phyloP scores from a whole-genome alignment of 2,113 vertebrate species.

The Australoheros scitulus region DNA sequence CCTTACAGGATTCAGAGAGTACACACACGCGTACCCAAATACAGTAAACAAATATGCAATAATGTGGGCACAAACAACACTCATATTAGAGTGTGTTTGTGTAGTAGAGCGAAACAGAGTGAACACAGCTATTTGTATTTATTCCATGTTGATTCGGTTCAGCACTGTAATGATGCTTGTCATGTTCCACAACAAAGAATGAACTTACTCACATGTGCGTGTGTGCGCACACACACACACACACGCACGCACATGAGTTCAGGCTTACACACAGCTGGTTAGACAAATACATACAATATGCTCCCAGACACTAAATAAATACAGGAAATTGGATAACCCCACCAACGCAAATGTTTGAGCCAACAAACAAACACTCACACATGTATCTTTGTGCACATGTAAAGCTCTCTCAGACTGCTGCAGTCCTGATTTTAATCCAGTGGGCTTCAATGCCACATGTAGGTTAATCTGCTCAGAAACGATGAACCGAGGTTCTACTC shows the following conservation, averaged over 20 bases:
- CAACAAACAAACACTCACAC: slow-evolving; percentile 17
- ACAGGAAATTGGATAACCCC: slow-evolving; percentile 2
- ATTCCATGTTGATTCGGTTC: slow-evolving; percentile 65
- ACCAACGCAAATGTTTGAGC: slow-evolving; percentile 1
- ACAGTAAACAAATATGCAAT: slow-evolving; percentile 13
- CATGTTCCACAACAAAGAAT: slow-evolving; percentile 77
- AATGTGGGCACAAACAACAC: slow-evolving; percentile 17
- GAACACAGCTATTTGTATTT: slow-evolving; percentile 73
- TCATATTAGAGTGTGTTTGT: slow-evolving; percentile 25
- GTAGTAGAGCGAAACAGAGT: slow-evolving; percentile 39
- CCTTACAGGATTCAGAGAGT: slow-evolving; percentile 44
- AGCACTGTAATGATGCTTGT: slow-evolving; percentile 79
- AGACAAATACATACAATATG: background rate
- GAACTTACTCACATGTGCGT: slow-evolving; percentile 56
- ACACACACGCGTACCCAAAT: background rate
- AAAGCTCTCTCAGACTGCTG: background rate
- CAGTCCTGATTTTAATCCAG: slow-evolving; percentile 9
- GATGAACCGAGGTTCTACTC: background rate
- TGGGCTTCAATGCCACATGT: background rate
- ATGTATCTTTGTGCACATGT: background rate
- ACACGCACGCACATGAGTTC: background rate
- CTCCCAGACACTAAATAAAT: background rate
- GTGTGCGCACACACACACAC: background rate
- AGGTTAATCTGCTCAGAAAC: slow-evolving; percentile 13
- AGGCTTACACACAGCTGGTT: background rate